These are phyloP conservation scores for Paedocypris sp. DNA, from an alignment of 2,113 vertebrate species.

Conservation along the genomic window DNA sequence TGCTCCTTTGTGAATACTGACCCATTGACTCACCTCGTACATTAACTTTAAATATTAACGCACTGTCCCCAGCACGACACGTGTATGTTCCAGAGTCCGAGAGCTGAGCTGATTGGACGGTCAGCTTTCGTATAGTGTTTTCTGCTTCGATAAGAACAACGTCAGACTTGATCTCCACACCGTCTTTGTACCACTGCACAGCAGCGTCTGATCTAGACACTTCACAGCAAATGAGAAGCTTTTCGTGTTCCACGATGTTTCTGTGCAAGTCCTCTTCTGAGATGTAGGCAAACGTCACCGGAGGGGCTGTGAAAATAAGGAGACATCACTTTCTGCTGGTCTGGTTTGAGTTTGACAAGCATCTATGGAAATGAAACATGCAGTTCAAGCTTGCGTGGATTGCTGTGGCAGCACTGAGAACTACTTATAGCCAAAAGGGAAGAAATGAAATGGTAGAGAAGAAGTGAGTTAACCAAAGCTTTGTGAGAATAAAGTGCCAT, in stretches of 20 bases:
- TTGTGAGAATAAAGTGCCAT: constrained; percentile 31
- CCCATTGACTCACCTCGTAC: constrained; percentile 54
- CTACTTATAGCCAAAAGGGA: constrained; percentile 43
- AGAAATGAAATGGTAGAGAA: constrained; percentile 21
- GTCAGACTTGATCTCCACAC: constrained; percentile 47
- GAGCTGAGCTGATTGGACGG: constrained; percentile 44
- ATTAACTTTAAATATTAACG: constrained; percentile 62
- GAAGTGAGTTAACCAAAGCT: constrained; percentile 37
- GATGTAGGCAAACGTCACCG: constrained; percentile 57
- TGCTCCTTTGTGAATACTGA: not conserved
- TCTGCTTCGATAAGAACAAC: constrained; percentile 44
- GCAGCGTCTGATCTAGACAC: constrained; percentile 49
- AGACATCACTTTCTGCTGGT: not conserved
- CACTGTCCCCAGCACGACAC: constrained; percentile 58
- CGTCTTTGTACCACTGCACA: constrained; percentile 66
- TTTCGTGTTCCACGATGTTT: constrained; percentile 56
- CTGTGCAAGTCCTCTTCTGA: constrained; percentile 60
- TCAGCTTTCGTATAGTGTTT: constrained; percentile 42
- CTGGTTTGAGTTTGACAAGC: constrained; percentile 7
- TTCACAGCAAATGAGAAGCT: constrained; percentile 56
- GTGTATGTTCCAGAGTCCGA: constrained; percentile 60
- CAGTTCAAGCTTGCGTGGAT: constrained; percentile 38
- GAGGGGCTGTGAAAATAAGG: constrained; percentile 46
- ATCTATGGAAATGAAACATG: constrained; percentile 42
- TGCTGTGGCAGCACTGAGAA: constrained; percentile 22